These are phyloP conservation scores for Myzus persicae DNA, from an alignment of 1,140 invertebrate genomes.

Conservation along the genomic window DNA sequence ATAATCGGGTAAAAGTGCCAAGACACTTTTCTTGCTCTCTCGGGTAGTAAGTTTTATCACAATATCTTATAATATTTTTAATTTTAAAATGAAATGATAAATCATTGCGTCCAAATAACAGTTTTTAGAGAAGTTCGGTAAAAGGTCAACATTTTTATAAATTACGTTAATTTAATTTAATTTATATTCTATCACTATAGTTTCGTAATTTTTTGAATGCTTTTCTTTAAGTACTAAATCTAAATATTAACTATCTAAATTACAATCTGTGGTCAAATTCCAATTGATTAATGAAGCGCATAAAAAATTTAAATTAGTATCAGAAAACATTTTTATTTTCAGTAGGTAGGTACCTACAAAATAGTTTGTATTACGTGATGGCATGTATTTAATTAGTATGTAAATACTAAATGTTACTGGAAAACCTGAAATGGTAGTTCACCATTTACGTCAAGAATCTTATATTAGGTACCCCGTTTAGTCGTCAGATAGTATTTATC, in stretches of 20 bases:
- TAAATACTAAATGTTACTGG: neutral
- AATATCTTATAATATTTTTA: neutral
- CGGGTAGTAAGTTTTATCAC: neutral
- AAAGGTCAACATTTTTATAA: neutral
- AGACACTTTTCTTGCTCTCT: neutral
- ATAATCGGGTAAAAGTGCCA: neutral
- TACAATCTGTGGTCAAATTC: neutral
- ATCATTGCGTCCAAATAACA: neutral
- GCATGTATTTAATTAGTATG: no score
- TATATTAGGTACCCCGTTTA: neutral
- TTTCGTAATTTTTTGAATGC: neutral
- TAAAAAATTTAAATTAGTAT: neutral
- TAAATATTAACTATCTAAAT: neutral
- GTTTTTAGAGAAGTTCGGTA: neutral
- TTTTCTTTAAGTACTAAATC: neutral
- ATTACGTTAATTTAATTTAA: neutral
- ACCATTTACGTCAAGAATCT: no score
- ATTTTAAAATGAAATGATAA: neutral
- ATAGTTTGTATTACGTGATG: neutral
- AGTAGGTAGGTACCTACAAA: no score
- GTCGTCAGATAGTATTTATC: neutral
- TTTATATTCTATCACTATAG: neutral
- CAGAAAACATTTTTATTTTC: neutral
- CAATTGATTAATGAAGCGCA: neutral
- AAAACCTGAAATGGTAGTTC: neutral